Base-by-base conservation (phyloP, 2,888 invertebrate genomes). In the Boloria euphrosyne region DNA sequence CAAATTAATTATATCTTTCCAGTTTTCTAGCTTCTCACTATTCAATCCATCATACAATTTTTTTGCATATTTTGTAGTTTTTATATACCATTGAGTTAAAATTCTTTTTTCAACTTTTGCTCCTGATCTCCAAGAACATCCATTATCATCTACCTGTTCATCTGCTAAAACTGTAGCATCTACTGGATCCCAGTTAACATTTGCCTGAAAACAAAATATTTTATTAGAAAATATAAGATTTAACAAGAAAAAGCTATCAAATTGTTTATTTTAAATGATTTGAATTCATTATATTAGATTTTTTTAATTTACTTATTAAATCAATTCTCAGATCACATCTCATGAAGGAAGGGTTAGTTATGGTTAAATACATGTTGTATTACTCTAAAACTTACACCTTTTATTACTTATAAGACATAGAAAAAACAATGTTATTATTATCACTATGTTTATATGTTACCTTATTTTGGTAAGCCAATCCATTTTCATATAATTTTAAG, bases 121-220 rank as follows among this genome's bases (percentile, higher is more conserved):
- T 2, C 99, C 99, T 4, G 99, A 99, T 67, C 99, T 93, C 99
- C 99, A 99, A 0, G 98, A 98, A 77, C 94, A 93, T 13, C 98
- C 97, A 78, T 96, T 94, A 55, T 94, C 95, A 90, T 98, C 98
- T 4, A 99, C 98, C 93, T 99, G 99, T 84, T 99, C 99, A 88
- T 99, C 97, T 4, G 99, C 99, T 71, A 99, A 87, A 1, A 99
- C 99, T 3, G 99, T 99, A 86, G 97, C 91, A 89, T 99, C 99
- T 0, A 99, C 93, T 2, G 99, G 99, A 93, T 99, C 99, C 99
- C 99, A 99, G 89, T 99, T 99, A 0, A 99, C 99, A 71, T 95
- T 90, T 13, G 97, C 96, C 95, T 96, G 87, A 85, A 69, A 67
- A 50, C 2, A 31, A 31, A 52, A 14, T 14, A 14, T 4, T 43